Conservation (phyloP, 2,797 vertebrate species). For the Cynodonichthys magdalenae region DNA sequence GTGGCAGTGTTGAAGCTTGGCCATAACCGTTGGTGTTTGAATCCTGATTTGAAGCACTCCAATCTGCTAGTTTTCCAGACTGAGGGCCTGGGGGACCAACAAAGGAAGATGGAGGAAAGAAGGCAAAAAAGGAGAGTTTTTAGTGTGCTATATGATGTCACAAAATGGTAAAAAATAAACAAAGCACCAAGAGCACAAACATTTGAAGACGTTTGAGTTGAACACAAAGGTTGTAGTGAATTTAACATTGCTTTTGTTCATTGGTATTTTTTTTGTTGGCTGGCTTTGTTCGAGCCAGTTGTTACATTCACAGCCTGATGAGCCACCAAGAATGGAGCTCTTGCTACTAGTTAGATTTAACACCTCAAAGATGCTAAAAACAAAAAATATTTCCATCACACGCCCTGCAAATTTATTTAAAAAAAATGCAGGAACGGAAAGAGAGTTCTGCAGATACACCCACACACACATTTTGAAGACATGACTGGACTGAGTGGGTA, state of each 20-base stretch:
- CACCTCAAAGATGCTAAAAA: conserved; percentile 24
- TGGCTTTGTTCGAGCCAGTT: conserved; percentile 38
- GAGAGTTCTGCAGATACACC: conserved; percentile 8
- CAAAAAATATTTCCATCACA: conserved; percentile 12
- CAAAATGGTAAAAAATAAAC: conserved; percentile 10
- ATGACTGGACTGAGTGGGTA: conserved; percentile 30
- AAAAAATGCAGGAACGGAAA: conserved; percentile 14
- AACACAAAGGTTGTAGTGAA: conserved; percentile 21
- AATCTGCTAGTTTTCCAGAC: conserved; percentile 70
- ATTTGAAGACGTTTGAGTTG: not conserved
- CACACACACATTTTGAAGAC: conserved; percentile 20
- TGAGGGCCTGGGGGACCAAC: conserved; percentile 59
- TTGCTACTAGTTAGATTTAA: conserved; percentile 23
- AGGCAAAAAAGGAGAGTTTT: not conserved
- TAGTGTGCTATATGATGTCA: not conserved
- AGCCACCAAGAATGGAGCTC: conserved; percentile 22
- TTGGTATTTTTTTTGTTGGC: conserved; percentile 34
- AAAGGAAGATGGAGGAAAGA: not conserved
- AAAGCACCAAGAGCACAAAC: conserved; percentile 9
- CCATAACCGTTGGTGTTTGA: conserved; percentile 63
- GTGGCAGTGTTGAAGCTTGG: conserved; percentile 78
- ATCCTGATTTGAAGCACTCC: conserved; percentile 63
- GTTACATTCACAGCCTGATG: conserved; percentile 26
- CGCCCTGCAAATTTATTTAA: conserved; percentile 5
- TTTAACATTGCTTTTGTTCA: conserved; percentile 7